Evolutionary conservation across 2,797 vertebrate genomes (phyloP).

Genomic region (Sarcoramphus papa): DNA sequence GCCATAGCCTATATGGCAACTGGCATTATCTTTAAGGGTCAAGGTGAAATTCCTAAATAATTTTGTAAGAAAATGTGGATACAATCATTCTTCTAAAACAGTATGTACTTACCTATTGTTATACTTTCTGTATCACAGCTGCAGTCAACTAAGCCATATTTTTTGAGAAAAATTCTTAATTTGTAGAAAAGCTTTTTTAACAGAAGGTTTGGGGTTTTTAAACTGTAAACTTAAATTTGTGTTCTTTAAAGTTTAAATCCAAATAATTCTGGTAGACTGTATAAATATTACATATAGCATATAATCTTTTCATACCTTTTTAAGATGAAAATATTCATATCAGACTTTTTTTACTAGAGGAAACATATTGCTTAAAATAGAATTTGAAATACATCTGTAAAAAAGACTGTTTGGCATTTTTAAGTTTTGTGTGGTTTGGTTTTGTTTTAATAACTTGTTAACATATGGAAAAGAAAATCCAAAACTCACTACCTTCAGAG

Average conservation of each 20-base stretch:
- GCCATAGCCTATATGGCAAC: background rate
- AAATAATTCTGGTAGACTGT: background rate
- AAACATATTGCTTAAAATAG: background rate
- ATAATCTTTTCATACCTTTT: background rate
- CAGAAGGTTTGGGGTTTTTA: accelerated
- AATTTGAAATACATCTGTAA: background rate
- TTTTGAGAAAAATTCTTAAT: background rate
- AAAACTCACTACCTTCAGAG: background rate
- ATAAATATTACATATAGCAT: background rate
- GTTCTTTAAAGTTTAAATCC: background rate
- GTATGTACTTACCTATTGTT: background rate
- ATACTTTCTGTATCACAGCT: background rate
- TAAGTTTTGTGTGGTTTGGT: background rate
- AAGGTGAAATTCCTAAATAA: background rate
- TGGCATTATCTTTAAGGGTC: background rate
- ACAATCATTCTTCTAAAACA: background rate
- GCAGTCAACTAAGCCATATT: background rate
- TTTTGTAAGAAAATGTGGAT: background rate
- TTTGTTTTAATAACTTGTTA: background rate
- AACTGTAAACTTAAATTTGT: background rate
- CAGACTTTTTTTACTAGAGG: background rate
- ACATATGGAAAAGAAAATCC: background rate
- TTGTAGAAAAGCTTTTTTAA: background rate
- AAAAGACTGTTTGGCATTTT: background rate
- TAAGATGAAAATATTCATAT: background rate